phyloP scores from a whole-genome alignment of 2,797 vertebrate genomes.

The Chrosomus eos region DNA sequence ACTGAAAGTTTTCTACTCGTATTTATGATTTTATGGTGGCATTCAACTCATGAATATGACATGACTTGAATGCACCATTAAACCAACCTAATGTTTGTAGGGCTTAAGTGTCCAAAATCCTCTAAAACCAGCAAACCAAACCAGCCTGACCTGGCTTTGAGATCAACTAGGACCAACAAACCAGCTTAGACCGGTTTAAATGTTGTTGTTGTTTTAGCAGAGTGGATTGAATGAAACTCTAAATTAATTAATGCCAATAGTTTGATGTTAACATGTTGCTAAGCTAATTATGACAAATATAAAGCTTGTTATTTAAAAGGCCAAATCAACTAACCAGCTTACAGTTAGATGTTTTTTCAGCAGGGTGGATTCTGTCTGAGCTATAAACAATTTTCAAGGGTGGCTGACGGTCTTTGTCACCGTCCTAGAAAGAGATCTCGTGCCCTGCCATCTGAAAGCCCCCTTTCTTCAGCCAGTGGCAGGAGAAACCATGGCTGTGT shows the following conservation, averaged over 20 bases:
- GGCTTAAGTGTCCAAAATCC: background rate
- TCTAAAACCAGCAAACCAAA: background rate
- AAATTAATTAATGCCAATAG: background rate
- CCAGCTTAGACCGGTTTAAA: background rate
- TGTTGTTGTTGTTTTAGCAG: background rate
- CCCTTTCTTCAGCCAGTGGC: constrained; percentile 42
- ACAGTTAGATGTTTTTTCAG: background rate
- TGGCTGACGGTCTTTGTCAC: constrained; percentile 29
- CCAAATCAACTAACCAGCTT: background rate
- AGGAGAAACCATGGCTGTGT: constrained; percentile 23
- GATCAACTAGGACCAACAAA: background rate
- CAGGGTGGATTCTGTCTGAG: background rate
- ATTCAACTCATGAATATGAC: background rate
- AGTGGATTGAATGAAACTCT: background rate
- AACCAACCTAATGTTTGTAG: background rate
- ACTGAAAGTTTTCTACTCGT: background rate
- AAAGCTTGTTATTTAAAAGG: background rate
- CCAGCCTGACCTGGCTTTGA: background rate
- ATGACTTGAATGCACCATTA: background rate
- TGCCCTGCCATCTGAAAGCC: constrained; percentile 49
- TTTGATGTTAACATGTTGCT: background rate
- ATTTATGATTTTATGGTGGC: background rate
- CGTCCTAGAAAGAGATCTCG: constrained; percentile 38
- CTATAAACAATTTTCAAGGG: constrained; percentile 46
- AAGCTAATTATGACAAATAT: no score